Conservation (phyloP, 2,113 vertebrate species). For the Cercocebus atys region DNA sequence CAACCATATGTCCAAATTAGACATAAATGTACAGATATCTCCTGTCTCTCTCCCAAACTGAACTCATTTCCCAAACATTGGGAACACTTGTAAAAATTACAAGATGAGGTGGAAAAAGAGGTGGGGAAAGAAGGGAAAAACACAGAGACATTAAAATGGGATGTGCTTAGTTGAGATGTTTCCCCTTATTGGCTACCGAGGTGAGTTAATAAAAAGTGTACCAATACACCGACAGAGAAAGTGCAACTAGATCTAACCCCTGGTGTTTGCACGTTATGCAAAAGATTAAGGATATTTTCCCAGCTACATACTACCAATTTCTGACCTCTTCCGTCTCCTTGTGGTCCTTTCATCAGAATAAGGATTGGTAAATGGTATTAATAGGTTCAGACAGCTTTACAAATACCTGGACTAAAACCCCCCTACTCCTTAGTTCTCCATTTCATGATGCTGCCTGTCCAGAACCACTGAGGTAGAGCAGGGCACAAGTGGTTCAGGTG, state of each 20-base stretch:
- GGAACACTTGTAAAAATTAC: not conserved
- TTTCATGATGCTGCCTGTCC: not conserved
- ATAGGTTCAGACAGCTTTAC: not conserved
- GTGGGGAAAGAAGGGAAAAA: not conserved
- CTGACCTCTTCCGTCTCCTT: not conserved
- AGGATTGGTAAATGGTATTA: not conserved
- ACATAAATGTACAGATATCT: not conserved
- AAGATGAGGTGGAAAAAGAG: not conserved
- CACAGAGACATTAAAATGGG: not conserved
- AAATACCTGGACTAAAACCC: not conserved
- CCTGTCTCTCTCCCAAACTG: not conserved
- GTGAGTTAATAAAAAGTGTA: not conserved
- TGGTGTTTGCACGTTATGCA: not conserved
- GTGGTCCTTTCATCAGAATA: not conserved
- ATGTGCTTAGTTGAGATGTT: not conserved
- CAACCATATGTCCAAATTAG: not conserved
- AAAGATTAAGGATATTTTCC: not conserved
- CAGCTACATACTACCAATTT: not conserved
- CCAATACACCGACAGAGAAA: not conserved
- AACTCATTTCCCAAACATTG: not conserved
- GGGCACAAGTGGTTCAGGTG: not conserved
- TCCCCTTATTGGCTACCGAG: not conserved
- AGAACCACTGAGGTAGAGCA: not conserved
- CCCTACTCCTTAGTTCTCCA: not conserved
- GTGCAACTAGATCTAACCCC: not conserved